phyloP scores from a whole-genome alignment of 2,888 invertebrate species.

The Drosophila affinis region DNA sequence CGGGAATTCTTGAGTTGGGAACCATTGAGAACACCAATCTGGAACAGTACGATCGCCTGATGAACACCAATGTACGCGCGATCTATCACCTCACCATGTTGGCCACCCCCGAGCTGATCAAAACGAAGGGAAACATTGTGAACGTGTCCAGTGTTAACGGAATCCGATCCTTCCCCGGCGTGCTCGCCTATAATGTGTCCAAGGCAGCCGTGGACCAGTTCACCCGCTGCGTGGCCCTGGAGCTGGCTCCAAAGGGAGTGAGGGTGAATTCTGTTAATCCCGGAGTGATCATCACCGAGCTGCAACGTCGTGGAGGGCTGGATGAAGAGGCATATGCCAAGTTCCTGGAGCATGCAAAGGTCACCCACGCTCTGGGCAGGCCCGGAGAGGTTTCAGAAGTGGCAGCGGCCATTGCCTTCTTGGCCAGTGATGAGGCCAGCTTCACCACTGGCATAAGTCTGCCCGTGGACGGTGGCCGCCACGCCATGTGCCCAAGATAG shows the following conservation, averaged over 20 bases:
- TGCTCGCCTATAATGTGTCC: slow-evolving; percentile 95
- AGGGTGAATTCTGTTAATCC: slow-evolving; percentile 97
- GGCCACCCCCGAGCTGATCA: slow-evolving; percentile 93
- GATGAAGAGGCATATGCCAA: slow-evolving; percentile 90
- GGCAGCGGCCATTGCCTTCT: slow-evolving; percentile 94
- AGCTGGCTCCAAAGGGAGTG: slow-evolving; percentile 91
- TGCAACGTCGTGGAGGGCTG: slow-evolving; percentile 94
- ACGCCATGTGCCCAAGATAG: slow-evolving; percentile 90
- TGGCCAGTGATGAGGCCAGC: slow-evolving; percentile 94
- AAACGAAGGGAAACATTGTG: slow-evolving; percentile 94
- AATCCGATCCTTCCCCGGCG: slow-evolving; percentile 93
- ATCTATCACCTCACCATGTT: slow-evolving; percentile 93
- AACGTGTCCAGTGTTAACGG: slow-evolving; percentile 98
- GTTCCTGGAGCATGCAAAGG: slow-evolving; percentile 92
- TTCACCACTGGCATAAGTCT: slow-evolving; percentile 95
- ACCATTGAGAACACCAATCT: slow-evolving; percentile 93
- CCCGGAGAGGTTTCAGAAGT: slow-evolving; percentile 94
- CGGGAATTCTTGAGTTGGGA: slow-evolving; percentile 92
- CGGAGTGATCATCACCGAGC: slow-evolving; percentile 93
- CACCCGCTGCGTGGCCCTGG: slow-evolving; percentile 96
- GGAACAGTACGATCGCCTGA: slow-evolving; percentile 94
- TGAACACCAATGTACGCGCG: slow-evolving; percentile 94
- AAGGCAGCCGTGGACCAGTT: slow-evolving; percentile 98
- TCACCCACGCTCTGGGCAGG: slow-evolving; percentile 96
- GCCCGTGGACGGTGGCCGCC: slow-evolving; percentile 97